phyloP scores from a whole-genome alignment of 2,888 invertebrate species.

The Rhagonycha lutea region DNA sequence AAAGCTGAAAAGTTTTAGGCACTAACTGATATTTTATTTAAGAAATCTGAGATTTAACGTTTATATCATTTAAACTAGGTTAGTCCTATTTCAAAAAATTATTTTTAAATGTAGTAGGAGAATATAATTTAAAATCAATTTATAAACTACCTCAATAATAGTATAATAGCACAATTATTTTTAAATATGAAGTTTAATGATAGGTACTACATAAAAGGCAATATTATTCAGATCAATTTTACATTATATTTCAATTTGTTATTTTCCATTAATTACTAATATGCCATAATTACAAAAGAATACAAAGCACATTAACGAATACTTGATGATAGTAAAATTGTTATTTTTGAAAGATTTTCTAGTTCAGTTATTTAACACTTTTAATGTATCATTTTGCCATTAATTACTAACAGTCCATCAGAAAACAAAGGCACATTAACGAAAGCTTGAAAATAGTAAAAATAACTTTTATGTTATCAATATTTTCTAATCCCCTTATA shows the following conservation, averaged over 20 bases:
- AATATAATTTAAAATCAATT: not conserved
- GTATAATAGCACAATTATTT: not conserved
- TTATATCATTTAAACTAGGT: not conserved
- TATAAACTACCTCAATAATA: not conserved
- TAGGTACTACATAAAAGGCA: not conserved
- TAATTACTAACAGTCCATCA: not conserved
- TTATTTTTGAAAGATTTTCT: not conserved
- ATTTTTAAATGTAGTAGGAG: not conserved
- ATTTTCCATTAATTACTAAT: not conserved
- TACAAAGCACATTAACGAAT: no score
- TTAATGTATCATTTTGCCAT: not conserved
- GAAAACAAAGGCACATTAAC: no score
- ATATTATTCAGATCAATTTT: not conserved
- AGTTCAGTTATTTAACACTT: not conserved
- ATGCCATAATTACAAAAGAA: not conserved
- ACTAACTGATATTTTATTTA: not conserved
- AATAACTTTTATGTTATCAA: not conserved
- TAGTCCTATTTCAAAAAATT: not conserved
- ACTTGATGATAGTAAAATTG: not conserved
- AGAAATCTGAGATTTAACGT: not conserved
- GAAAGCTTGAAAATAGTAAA: not conserved
- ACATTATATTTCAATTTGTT: not conserved
- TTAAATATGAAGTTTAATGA: not conserved
- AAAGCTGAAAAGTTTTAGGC: not conserved
- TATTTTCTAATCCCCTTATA: not conserved